Percentiles rank a stretch among this genome's conserved stretches.
Evolutionary conservation across 2,797 vertebrate genomes (phyloP).

Genomic region (Cossypha caffra): DNA sequence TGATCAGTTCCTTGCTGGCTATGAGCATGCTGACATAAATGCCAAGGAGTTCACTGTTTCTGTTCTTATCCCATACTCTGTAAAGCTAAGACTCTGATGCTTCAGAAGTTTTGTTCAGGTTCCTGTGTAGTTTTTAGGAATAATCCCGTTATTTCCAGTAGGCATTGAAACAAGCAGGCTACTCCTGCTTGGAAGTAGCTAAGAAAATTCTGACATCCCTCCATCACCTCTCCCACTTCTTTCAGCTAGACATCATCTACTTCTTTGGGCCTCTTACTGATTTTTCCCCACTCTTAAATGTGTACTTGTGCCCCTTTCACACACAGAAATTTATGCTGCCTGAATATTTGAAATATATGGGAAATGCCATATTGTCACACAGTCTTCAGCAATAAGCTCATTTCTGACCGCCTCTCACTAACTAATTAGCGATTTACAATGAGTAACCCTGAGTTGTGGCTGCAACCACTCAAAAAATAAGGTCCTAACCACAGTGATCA

Average conservation of each 20-base stretch:
- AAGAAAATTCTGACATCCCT: neutral
- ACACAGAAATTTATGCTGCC: neutral
- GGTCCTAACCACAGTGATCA: neutral
- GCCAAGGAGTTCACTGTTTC: constrained; percentile 67
- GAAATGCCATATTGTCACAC: neutral
- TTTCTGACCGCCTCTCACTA: neutral
- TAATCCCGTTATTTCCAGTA: neutral
- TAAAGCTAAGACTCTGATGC: constrained; percentile 66
- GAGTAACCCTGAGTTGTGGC: neutral
- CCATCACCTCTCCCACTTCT: neutral
- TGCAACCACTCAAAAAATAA: neutral
- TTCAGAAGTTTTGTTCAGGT: neutral
- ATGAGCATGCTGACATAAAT: constrained; percentile 28
- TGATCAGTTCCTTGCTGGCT: constrained; percentile 51
- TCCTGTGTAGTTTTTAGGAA: neutral
- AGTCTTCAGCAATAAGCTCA: neutral
- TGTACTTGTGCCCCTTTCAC: neutral
- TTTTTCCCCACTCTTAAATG: neutral
- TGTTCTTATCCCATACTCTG: constrained; percentile 64
- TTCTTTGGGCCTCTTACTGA: neutral
- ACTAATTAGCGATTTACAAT: neutral
- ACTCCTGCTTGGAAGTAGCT: neutral
- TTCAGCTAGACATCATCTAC: neutral
- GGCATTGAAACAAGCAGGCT: neutral
- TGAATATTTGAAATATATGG: neutral